Evolutionary conservation across 2,113 vertebrate genomes (phyloP).

Genomic region (Esox niger): DNA sequence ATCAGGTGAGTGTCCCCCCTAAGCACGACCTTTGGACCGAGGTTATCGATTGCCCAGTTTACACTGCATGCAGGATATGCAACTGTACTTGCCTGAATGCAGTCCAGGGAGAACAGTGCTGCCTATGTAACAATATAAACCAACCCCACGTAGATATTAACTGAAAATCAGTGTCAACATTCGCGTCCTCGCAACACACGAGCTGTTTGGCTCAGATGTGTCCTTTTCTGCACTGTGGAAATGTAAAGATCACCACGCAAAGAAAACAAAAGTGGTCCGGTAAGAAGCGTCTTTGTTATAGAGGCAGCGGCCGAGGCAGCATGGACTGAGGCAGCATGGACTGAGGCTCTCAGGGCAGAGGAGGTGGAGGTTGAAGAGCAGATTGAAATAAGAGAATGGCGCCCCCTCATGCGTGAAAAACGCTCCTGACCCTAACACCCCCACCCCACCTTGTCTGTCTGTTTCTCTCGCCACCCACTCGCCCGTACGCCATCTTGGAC

Average conservation of each 20-base stretch:
- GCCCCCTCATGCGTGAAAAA: constrained; percentile 20
- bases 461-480: constrained; percentile 13
- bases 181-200: no score
- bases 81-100: constrained; percentile 51
- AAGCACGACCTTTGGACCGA: constrained; percentile 67
- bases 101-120: constrained; percentile 37
- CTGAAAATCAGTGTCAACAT: no score
- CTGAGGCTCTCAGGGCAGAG: constrained; percentile 19
- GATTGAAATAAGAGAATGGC: constrained; percentile 33
- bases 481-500: constrained; percentile 23
- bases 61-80: constrained; percentile 55
- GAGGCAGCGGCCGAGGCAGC: constrained; percentile 45
- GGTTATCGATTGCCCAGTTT: constrained; percentile 51
- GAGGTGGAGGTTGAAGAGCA: constrained; percentile 26
- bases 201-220: no score
- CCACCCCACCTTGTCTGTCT: constrained; percentile 32
- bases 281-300: constrained; percentile 39
- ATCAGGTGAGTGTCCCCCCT: constrained; percentile 87
- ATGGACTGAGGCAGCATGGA: constrained; percentile 43
- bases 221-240: no score
- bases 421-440: constrained; percentile 22
- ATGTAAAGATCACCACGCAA: no score
- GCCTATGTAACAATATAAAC: constrained; percentile 52
- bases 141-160: background rate
- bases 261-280: background rate